Evolutionary conservation across 2,888 invertebrate genomes (phyloP).

Genomic region (Archaeoteleia sp.): DNA sequence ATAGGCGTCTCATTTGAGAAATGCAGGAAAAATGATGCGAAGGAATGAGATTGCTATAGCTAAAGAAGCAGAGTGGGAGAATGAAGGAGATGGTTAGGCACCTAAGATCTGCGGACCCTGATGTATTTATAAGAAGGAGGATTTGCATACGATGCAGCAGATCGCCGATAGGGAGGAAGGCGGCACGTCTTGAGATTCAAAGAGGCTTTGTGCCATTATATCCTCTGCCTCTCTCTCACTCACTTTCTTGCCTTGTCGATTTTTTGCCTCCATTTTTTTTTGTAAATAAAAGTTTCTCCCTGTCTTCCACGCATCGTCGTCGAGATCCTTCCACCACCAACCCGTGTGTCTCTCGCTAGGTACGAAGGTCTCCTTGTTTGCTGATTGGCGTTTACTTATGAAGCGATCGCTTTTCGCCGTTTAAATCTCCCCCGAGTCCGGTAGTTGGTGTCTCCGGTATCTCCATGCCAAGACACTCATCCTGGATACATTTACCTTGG

Average conservation of each 20-base stretch:
- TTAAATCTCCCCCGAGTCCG: constrained; percentile 50
- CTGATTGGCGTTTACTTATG: constrained; percentile 69
- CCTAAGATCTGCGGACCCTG: constrained; percentile 71
- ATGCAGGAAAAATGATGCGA: constrained; percentile 29
- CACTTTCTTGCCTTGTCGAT: constrained; percentile 29
- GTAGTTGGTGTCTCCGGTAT: constrained; percentile 54
- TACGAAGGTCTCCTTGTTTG: constrained; percentile 42
- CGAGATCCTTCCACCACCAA: constrained; percentile 40
- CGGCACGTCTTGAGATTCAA: constrained; percentile 71
- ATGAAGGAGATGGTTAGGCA: constrained; percentile 61
- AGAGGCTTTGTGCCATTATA: constrained; percentile 72
- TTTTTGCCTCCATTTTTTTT: constrained; percentile 49
- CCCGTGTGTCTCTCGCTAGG: constrained; percentile 39
- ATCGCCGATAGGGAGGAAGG: constrained; percentile 66
- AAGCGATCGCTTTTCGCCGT: constrained; percentile 64
- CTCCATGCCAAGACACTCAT: constrained; percentile 48
- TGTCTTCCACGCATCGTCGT: constrained; percentile 47
- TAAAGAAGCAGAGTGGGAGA: constrained; percentile 36
- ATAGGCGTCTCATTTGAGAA: constrained; percentile 22
- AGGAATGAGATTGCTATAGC: constrained; percentile 41
- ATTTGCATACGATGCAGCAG: constrained; percentile 74
- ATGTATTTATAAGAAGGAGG: constrained; percentile 75
- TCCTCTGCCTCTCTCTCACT: constrained; percentile 52
- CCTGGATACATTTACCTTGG: constrained; percentile 48
- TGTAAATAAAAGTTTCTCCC: constrained; percentile 54